Percentiles rank a stretch among this genome's conserved stretches.
These are phyloP conservation scores for Dipodomys stephensi DNA, from an alignment of 2,113 vertebrate genomes.

Conservation along the genomic window DNA sequence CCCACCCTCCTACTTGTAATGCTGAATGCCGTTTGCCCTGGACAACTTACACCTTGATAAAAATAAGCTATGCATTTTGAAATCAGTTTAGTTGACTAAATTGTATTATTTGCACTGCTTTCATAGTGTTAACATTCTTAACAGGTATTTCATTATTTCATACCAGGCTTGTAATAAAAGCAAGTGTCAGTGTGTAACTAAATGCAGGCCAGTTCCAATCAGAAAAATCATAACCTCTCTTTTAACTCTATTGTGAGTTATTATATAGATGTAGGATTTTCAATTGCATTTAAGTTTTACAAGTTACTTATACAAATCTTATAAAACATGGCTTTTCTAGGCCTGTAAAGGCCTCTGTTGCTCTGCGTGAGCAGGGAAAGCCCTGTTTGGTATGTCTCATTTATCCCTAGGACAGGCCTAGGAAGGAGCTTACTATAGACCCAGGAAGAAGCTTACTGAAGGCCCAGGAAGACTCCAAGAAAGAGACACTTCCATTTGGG, in stretches of 20 bases:
- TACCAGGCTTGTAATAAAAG: constrained; percentile 30
- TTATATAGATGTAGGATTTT: constrained; percentile 93
- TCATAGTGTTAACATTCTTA: constrained; percentile 24
- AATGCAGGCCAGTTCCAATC: constrained; percentile 94
- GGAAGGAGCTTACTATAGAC: too few relatives aligned
- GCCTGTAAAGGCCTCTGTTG: too few relatives aligned
- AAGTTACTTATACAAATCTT: constrained; percentile 90
- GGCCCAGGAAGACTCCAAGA: too few relatives aligned
- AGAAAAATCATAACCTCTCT: constrained; percentile 92
- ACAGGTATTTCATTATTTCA: constrained; percentile 57
- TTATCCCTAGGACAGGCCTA: too few relatives aligned
- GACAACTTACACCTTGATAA: background rate
- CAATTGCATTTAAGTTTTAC: constrained; percentile 90
- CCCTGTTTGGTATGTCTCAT: too few relatives aligned
- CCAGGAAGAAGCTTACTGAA: too few relatives aligned
- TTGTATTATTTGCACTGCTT: background rate
- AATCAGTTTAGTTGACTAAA: background rate
- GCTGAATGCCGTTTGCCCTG: background rate
- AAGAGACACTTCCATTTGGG: too few relatives aligned
- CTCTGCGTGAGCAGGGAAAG: too few relatives aligned
- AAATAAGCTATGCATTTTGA: background rate
- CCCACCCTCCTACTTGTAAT: background rate
- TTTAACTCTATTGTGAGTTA: constrained; percentile 92
- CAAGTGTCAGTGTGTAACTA: constrained; percentile 87
- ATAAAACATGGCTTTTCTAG: constrained; percentile 78